A percentile compares a stretch with the other conserved stretches of the same genome.
Evolutionary conservation across 2,888 invertebrate species (phyloP).

Genomic region (Brachynemurus nebulosus): DNA sequence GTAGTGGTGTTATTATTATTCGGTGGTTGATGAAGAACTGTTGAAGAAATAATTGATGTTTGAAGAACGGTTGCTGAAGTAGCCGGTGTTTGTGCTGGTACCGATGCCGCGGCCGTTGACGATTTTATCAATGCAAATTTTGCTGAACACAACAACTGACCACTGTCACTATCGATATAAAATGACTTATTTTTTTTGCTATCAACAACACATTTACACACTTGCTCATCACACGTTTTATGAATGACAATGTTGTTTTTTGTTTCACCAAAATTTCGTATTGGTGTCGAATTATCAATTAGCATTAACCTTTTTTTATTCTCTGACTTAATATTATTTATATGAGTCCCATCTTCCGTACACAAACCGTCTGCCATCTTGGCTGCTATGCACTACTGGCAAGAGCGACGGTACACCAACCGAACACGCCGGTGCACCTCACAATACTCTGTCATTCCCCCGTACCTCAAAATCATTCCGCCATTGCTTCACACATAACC

Average conservation of each 20-base stretch:
- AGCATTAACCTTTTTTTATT: conserved; percentile 22
- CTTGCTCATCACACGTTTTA: conserved; percentile 1
- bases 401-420: background rate
- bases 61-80: conserved; percentile 7
- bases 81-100: background rate
- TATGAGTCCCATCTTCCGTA: conserved; percentile 42
- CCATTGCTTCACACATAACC: no score
- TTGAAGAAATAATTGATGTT: no score
- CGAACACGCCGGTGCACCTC: conserved; percentile 5
- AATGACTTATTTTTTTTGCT: conserved; percentile 10
- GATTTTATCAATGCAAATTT: background rate
- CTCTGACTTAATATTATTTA: conserved; percentile 38
- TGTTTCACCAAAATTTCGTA: conserved; percentile 12
- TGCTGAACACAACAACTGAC: conserved; percentile 23
- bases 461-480: no score
- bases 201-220: conserved; percentile 2
- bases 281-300: conserved; percentile 1
- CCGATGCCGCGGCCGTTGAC: conserved; percentile 12
- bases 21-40: no score
- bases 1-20: no score
- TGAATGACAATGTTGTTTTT: conserved; percentile 37
- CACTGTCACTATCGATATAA: conserved; percentile 29
- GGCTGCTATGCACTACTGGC: conserved; percentile 43
- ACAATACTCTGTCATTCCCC: no score
- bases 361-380: conserved; percentile 74